Evolutionary conservation across 1,140 invertebrate species (phyloP).

Genomic region (Drosophila parvula): DNA sequence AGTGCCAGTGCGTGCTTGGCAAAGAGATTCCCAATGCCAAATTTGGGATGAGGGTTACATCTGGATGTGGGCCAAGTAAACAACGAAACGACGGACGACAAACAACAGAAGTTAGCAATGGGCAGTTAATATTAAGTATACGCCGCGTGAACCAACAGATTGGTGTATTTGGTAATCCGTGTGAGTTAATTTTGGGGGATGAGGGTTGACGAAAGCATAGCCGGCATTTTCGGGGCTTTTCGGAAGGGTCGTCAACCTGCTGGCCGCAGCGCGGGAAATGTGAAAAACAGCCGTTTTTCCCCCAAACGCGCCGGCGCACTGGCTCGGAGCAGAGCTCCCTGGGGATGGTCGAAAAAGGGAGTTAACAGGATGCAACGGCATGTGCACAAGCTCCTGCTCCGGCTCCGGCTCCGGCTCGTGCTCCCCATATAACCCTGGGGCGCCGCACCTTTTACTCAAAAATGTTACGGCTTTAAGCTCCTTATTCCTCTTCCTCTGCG

Average conservation of each 20-base stretch:
- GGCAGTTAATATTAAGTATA: constrained; percentile 54
- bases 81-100: constrained; percentile 13
- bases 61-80: constrained; percentile 51
- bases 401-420: not conserved
- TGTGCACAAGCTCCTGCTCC: constrained; percentile 17
- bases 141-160: constrained; percentile 51
- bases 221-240: constrained; percentile 42
- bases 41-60: constrained; percentile 41
- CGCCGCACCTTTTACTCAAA: constrained; percentile 61
- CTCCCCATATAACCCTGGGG: constrained; percentile 5
- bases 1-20: constrained; percentile 70
- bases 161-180: constrained; percentile 23
- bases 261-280: constrained; percentile 71
- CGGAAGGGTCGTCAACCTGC: constrained; percentile 72
- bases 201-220: constrained; percentile 52
- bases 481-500: not conserved
- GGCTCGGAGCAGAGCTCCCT: constrained; percentile 9
- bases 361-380: constrained; percentile 48
- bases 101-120: constrained; percentile 17
- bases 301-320: constrained; percentile 50
- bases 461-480: not conserved
- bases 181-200: constrained; percentile 1
- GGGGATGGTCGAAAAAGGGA: constrained; percentile 31
- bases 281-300: constrained; percentile 73
- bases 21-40: constrained; percentile 45